Conservation (phyloP, 2,888 invertebrate species). For the Hirtodrosophila duncani region DNA sequence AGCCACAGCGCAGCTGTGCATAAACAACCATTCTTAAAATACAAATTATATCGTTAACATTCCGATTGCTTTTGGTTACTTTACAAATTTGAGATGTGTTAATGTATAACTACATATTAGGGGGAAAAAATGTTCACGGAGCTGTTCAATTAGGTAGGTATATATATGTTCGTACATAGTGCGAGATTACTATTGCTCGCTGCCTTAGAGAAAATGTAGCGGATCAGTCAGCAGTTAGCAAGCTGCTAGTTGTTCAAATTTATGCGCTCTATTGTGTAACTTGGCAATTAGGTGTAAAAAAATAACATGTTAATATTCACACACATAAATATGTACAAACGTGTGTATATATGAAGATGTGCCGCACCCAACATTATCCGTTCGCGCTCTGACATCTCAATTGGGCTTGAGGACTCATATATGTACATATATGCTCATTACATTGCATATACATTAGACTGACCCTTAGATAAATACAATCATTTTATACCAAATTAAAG, state of each 20-base stretch:
- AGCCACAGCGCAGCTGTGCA: not conserved
- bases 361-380: slow-evolving; percentile 8
- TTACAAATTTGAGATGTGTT: slow-evolving; percentile 19
- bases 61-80: slow-evolving; percentile 7
- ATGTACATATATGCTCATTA: slow-evolving; percentile 1
- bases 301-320: slow-evolving; percentile 6
- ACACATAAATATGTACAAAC: not conserved
- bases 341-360: slow-evolving; percentile 5
- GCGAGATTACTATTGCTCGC: not conserved
- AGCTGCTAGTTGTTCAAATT: slow-evolving; percentile 7
- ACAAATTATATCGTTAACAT: slow-evolving; percentile 7
- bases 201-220: slow-evolving; percentile 6
- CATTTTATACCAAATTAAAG: too few relatives aligned
- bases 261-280: slow-evolving; percentile 32
- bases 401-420: slow-evolving; percentile 9
- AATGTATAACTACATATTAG: slow-evolving; percentile 21
- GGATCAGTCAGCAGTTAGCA: slow-evolving; percentile 12
- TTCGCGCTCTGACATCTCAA: slow-evolving; percentile 23
- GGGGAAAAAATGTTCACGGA: slow-evolving; percentile 26
- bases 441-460: too few relatives aligned
- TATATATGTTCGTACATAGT: not conserved
- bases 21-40: slow-evolving; percentile 10
- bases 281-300: slow-evolving; percentile 36
- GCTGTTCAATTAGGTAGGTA: slow-evolving; percentile 6
- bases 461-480: too few relatives aligned